Evolutionary conservation across 1,140 invertebrate genomes (phyloP).

Genomic region (Nautilus pompilius): DNA sequence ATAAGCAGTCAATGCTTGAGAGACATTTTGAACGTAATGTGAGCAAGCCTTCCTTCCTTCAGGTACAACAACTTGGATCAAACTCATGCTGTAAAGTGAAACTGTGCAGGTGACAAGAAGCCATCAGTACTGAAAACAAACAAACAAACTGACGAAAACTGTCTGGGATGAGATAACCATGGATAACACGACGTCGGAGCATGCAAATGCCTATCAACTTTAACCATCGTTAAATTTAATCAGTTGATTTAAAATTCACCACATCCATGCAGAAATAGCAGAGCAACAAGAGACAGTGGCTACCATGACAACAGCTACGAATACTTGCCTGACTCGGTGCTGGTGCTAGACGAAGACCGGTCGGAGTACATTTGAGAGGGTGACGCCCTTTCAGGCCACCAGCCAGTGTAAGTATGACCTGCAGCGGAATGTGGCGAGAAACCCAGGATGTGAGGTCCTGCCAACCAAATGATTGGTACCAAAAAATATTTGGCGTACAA

Average conservation of each 20-base stretch:
- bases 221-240: no score
- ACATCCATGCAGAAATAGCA: not conserved
- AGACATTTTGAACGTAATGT: no score
- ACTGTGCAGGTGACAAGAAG: no score
- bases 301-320: not conserved
- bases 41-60: no score
- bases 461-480: slow-evolving; percentile 13
- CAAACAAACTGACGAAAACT: no score
- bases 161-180: no score
- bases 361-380: slow-evolving; percentile 21
- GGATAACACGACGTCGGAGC: no score
- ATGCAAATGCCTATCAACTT: no score
- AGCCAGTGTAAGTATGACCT: slow-evolving; percentile 26
- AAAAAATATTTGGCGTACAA: not conserved
- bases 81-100: no score
- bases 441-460: slow-evolving; percentile 15
- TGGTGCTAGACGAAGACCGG: slow-evolving; percentile 28
- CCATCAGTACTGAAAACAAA: no score
- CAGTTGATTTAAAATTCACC: not conserved
- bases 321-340: slow-evolving; percentile 33
- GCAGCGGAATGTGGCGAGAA: slow-evolving; percentile 13
- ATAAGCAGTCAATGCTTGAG: no score
- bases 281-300: not conserved
- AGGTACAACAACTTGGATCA: no score
- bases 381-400: slow-evolving; percentile 23